Evolutionary conservation across 2,797 vertebrate genomes (phyloP), one percentile per base, ranked within the genome.

Genomic region (Podarcis lilfordi): DNA sequence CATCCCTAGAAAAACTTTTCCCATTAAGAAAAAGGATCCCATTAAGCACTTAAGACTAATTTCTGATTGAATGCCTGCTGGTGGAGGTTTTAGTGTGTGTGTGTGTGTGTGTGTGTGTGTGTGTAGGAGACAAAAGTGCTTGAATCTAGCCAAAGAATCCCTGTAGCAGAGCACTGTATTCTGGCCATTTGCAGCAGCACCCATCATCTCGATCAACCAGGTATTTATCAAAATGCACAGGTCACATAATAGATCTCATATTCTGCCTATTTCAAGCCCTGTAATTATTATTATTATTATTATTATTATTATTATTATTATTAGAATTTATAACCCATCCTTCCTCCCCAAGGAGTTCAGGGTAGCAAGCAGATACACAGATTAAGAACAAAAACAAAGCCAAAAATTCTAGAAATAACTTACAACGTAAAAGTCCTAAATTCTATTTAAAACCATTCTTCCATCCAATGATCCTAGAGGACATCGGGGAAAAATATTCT

Each of bases 1-100:
- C 32, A 8, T 61, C 35, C 79, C 55, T 11, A 32, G 59, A 35
- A 21, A 84, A 84, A 37, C 64, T 71, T 79, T 32, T 35, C 50
- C 32, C 21, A 84, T 32, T 72, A n/a, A 79, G 15, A 35, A 80
- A 80, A 88, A 32, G 27, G 55, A 15, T 71, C 80, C 35, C 50
- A 40, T 72, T 88, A 78, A 84, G 69, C 29, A 78, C 27, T 78
- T 59, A 27, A 29, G 40, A 45, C n/a, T 84, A 84, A 80, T 80
- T 84, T 79, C 37, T 40, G 75, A 72, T 10, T 72, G 43, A 40
- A 79, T 15, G n/a, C 32, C 21, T 55, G 17, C 4, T 17, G 61
- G 55, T 76, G 87, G 35, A 35, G 15, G 17, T 1, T 1, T 21
- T 11, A 68, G 21, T 71, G 35, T 61, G 29, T 27, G 29, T 15